Evolutionary conservation across 2,888 invertebrate genomes (phyloP), one percentile per base, ranked within the genome.

Genomic region (Helleia helle): DNA sequence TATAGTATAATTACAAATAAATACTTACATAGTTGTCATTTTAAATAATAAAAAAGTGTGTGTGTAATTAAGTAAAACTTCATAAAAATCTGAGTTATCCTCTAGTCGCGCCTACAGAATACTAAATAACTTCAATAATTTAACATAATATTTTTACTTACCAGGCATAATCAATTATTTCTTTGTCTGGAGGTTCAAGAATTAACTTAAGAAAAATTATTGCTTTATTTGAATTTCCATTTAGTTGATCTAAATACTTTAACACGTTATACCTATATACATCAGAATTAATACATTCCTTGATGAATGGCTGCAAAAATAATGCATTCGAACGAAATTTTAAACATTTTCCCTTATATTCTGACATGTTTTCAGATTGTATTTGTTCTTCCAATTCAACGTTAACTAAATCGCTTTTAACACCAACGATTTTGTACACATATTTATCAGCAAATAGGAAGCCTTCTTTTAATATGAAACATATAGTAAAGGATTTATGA

Each of bases 101-200:
- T n/a, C n/a, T n/a, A n/a, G n/a, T n/a, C n/a, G n/a, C n/a, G n/a
- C n/a, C n/a, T n/a, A n/a, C n/a, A n/a, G n/a, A n/a, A n/a, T n/a
- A n/a, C n/a, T n/a, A n/a, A n/a, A n/a, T n/a, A n/a, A n/a, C n/a
- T n/a, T n/a, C n/a, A n/a, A n/a, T n/a, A n/a, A n/a, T 8, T 24
- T 12, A n/a, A 8, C 3, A 9, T 14, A n/a, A n/a, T n/a, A 22
- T 36, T n/a, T 38, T 8, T 8, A 60, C 79, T 83, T 75, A 91
- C 92, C 91, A 92, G 43, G 86, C 86, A 68, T 89, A 90, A 65
- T 93, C 93, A 49, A 93, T 86, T 31, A 90, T 85, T 61, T 92
- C 88, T 43, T 69, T 76, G 46, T 80, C 77, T 1, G 91, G 89
- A 8, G 86, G 86, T 42, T 80, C 66, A 28, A 92, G 59, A 49